Conservation (phyloP, 1,140 invertebrate genomes). For the Pantala flavescens region DNA sequence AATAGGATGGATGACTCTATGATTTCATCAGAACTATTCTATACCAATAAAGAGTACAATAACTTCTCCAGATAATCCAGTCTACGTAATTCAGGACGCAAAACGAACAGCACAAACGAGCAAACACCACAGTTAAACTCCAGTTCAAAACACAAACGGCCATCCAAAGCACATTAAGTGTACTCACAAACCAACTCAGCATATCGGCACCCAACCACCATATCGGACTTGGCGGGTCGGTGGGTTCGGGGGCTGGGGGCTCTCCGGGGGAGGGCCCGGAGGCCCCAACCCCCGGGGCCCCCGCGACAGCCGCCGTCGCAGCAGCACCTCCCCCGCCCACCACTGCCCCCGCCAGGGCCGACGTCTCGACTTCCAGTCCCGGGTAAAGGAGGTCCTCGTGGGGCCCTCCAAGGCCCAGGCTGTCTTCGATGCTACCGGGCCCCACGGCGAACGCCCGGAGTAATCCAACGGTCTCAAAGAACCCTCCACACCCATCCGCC, state of each 20-base stretch:
- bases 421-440: background rate
- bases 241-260: background rate
- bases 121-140: too few relatives aligned
- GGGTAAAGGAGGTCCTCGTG: background rate
- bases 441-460: background rate
- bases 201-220: background rate
- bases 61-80: too few relatives aligned
- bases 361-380: background rate
- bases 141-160: too few relatives aligned
- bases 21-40: too few relatives aligned
- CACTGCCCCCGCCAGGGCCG: background rate
- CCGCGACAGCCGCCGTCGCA: background rate
- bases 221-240: background rate
- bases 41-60: too few relatives aligned
- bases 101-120: too few relatives aligned
- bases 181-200: conserved; percentile 5
- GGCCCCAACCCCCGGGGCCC: background rate
- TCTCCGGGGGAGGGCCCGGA: background rate
- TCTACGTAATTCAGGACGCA: too few relatives aligned
- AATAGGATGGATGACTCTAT: too few relatives aligned
- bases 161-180: background rate
- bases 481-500: background rate
- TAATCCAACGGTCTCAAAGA: background rate
- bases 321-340: background rate
- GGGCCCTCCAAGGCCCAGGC: background rate